Evolutionary conservation across 2,113 vertebrate genomes (phyloP).

Genomic region (Chaenocephalus aceratus): DNA sequence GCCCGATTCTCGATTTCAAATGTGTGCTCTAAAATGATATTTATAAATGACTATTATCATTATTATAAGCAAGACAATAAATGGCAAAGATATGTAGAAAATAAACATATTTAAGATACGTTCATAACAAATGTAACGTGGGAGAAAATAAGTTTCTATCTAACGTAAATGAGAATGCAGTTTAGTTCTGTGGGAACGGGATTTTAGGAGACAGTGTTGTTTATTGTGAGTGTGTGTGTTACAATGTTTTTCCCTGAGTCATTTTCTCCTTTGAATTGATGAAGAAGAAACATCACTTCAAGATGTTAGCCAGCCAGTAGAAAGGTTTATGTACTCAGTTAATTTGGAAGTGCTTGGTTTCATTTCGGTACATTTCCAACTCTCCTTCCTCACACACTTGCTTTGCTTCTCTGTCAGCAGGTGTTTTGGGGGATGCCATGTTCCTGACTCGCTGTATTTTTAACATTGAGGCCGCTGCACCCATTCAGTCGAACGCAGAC

Average conservation of each 20-base stretch:
- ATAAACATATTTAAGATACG: no score
- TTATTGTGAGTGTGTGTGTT: constrained; percentile 11
- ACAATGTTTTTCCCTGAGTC: constrained; percentile 2
- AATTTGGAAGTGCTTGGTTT: not conserved
- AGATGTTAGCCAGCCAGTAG: not conserved
- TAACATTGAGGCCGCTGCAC: constrained; percentile 78
- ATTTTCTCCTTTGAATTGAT: constrained; percentile 1
- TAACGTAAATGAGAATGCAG: no score
- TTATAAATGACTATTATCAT: no score
- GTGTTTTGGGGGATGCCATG: constrained; percentile 20
- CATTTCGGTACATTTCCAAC: not conserved
- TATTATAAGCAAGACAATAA: no score
- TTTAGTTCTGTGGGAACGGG: no score
- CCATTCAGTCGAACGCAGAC: constrained; percentile 67
- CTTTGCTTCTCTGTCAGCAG: constrained; percentile 37
- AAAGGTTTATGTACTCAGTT: not conserved
- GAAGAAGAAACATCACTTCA: not conserved
- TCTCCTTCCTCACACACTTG: no score
- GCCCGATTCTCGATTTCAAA: no score
- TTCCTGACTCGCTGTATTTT: constrained; percentile 49
- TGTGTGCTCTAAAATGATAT: no score
- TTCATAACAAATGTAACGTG: no score
- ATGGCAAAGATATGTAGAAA: no score
- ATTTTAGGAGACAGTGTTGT: not conserved
- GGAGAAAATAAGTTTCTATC: no score